Base-by-base conservation (phyloP, 1,140 invertebrate genomes). In the Hylyphantes graminicola region DNA sequence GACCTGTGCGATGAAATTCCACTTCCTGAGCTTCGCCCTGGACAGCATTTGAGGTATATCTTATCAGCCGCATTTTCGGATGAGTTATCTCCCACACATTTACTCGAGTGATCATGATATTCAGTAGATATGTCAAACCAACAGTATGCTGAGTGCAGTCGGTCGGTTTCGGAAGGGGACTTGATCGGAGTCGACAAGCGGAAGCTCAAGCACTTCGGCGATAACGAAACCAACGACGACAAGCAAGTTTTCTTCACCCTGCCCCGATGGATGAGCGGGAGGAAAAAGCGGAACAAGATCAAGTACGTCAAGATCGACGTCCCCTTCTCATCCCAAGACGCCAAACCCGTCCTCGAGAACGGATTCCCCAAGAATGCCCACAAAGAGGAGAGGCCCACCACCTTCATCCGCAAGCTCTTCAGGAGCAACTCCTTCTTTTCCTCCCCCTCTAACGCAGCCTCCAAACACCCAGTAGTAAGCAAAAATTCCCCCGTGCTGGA, bases 101-200 rank as follows among this genome's bases (percentile, higher is more conserved):
- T 5, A 35, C 19, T 70, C 51, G n/a, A 70, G 19, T 13, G 61
- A 74, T 65, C 50, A 83, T 83, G 80, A 54, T 53, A 83, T 55
- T 70, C 35, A 48, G 21, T 55, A 53, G 80, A 65, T 50, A 83
- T 83, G 80, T 65, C 59, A 83, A 83, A 55, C 19, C 9, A 7
- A 65, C 50, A 75, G 17, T 57, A 51, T 74, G 68, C 35, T 57
- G 59, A 75, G 50, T 75, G 35, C 9, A 57, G 17, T 64, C 73
- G 75, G 19, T 85, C 84, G 15, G 85, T 72, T 57, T 85, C 85
- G 9, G 85, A 85, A 63, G 85, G 77, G n/a, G 57, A 85, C 70
- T 68, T 85, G 53, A 51, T 73, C 10, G 59, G 68, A 12, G 70
- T 65, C 48, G 70, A 75, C 55, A 54, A 76, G n/a, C 54, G 65